A percentile compares a stretch with the other conserved stretches of the same genome.
phyloP scores from a whole-genome alignment of 2,888 invertebrate genomes.

The Euphydryas editha region DNA sequence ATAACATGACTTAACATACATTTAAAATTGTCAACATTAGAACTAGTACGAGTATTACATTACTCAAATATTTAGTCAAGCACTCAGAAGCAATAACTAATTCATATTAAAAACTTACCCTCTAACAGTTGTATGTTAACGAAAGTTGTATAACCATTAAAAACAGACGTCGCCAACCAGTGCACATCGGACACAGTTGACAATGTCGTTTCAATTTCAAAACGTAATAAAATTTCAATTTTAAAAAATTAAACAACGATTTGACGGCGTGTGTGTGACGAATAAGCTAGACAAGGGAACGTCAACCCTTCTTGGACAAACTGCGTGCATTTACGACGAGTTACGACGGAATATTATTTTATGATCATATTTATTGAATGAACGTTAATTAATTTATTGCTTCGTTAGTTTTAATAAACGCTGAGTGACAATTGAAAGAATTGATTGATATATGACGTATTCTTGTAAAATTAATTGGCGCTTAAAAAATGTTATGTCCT shows the following conservation, averaged over 20 bases:
- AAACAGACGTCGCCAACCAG: conserved; percentile 18
- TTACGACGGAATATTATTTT: conserved; percentile 78
- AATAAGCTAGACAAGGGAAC: conserved; percentile 71
- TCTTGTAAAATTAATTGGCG: background rate
- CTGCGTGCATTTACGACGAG: conserved; percentile 79
- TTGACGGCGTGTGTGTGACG: conserved; percentile 80
- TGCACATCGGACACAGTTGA: conserved; percentile 16
- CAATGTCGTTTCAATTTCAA: conserved; percentile 14
- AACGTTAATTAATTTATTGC: conserved; percentile 75
- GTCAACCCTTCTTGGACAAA: conserved; percentile 76
- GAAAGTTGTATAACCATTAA: conserved; percentile 19
- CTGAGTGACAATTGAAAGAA: background rate
- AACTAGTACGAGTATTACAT: too few relatives aligned
- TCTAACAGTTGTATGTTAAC: background rate
- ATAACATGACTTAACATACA: too few relatives aligned
- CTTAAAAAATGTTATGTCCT: background rate
- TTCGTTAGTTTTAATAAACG: conserved; percentile 21
- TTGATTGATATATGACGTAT: conserved; percentile 15
- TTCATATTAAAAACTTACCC: conserved; percentile 5
- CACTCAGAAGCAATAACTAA: background rate
- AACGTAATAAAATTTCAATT: conserved; percentile 76
- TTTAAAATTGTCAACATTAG: too few relatives aligned
- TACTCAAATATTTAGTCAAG: background rate
- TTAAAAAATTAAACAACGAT: conserved; percentile 78
- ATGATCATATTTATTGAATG: conserved; percentile 62